These are phyloP conservation scores for Apotomis turbidana DNA, from an alignment of 2,888 invertebrate genomes.

Conservation along the genomic window DNA sequence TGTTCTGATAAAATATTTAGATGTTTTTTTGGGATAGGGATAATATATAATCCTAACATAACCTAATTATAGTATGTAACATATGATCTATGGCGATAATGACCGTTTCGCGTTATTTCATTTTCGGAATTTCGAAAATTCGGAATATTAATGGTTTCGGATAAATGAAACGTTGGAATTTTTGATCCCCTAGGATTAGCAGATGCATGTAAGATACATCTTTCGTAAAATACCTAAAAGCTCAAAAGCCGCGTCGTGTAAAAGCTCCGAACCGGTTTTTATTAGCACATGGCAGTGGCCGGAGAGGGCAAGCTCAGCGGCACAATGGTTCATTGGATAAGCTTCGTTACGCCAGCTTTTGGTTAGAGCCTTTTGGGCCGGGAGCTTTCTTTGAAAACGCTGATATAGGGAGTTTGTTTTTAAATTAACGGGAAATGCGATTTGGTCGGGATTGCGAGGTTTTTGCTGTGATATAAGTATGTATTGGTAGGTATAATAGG, in stretches of 20 bases:
- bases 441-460: not conserved
- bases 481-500: not conserved
- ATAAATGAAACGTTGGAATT: no score
- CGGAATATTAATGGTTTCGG: no score
- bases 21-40: no score
- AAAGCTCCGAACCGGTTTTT: constrained; percentile 61
- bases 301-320: constrained; percentile 55
- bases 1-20: no score
- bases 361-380: constrained; percentile 51
- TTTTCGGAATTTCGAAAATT: no score
- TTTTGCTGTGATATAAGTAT: not conserved
- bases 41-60: no score
- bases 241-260: constrained; percentile 49
- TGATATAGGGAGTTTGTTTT: constrained; percentile 31
- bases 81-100: no score
- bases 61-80: no score
- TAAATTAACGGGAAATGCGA: constrained; percentile 24
- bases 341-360: constrained; percentile 66
- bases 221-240: not conserved
- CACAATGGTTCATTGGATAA: constrained; percentile 72
- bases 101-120: no score
- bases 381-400: constrained; percentile 35
- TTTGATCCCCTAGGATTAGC: no score
- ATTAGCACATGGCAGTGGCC: constrained; percentile 65
- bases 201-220: no score